A percentile compares a stretch with the other conserved stretches of the same genome.
These are phyloP conservation scores for Ips nitidus DNA, from an alignment of 1,140 invertebrate genomes.

Conservation along the genomic window DNA sequence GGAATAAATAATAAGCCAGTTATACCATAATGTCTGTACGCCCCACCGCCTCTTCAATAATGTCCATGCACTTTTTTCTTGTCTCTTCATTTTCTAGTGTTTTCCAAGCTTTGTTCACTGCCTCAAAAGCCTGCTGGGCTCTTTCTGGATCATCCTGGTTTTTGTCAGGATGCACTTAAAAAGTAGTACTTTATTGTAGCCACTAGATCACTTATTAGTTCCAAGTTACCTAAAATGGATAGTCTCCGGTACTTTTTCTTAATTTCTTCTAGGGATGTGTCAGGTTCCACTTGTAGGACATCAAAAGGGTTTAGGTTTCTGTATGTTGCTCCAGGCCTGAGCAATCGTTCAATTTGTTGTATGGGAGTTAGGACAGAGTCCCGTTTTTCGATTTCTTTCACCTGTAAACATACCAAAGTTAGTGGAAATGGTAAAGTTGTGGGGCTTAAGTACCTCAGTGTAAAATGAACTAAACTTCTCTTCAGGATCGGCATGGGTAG, in stretches of 20 bases:
- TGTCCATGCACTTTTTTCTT: conserved; percentile 90
- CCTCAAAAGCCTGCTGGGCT: conserved; percentile 92
- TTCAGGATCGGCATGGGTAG: neutral
- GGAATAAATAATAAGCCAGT: conserved; percentile 31
- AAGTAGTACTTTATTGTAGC: conserved; percentile 47
- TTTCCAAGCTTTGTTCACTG: conserved; percentile 96
- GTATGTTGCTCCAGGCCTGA: conserved; percentile 92
- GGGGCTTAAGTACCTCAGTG: conserved; percentile 58
- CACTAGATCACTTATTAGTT: neutral
- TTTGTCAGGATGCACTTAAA: conserved; percentile 98
- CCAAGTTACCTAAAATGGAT: conserved; percentile 57
- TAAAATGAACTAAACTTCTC: conserved; percentile 68
- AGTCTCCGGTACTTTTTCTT: conserved; percentile 96
- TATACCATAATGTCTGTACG: conserved; percentile 90
- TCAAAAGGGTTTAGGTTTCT: conserved; percentile 96
- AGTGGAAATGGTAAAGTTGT: neutral
- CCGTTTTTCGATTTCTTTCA: conserved; percentile 93
- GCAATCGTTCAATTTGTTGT: conserved; percentile 91
- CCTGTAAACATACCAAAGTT: conserved; percentile 59
- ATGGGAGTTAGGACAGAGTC: conserved; percentile 89
- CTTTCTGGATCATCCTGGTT: conserved; percentile 94
- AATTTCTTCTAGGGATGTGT: conserved; percentile 84
- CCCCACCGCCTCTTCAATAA: conserved; percentile 96
- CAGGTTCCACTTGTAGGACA: conserved; percentile 93
- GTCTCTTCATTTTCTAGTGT: conserved; percentile 94